phyloP scores from a whole-genome alignment of 1,140 invertebrate genomes.

The Melanaphis sacchari region DNA sequence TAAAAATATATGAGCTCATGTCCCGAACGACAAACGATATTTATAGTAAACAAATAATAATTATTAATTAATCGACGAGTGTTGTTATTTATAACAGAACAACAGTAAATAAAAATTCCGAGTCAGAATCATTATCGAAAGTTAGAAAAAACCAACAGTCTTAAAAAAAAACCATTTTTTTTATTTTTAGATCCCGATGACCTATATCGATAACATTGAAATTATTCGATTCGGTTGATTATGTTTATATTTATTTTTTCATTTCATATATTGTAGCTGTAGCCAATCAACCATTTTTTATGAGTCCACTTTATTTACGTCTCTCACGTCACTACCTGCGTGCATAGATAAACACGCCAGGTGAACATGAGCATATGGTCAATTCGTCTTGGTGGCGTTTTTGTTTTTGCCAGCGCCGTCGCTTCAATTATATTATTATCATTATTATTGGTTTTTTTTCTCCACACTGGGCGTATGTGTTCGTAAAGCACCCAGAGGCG shows the following conservation, averaged over 20 bases:
- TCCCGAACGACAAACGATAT: neutral
- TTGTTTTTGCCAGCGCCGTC: conserved; percentile 9
- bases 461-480: neutral
- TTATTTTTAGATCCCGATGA: conserved; percentile 1
- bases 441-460: neutral
- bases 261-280: neutral
- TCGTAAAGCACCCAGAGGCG: conserved; percentile 9
- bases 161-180: neutral
- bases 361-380: conserved; percentile 49
- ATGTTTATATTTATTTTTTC: conserved; percentile 9
- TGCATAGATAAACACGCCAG: conserved; percentile 41
- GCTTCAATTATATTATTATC: conserved; percentile 28
- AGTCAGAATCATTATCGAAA: neutral
- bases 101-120: neutral
- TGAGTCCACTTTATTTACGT: neutral
- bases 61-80: neutral
- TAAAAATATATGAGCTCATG: neutral
- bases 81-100: neutral
- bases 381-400: conserved; percentile 51
- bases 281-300: conserved; percentile 26
- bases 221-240: conserved; percentile 34
- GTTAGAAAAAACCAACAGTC: neutral
- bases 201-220: conserved; percentile 8
- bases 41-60: neutral
- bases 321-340: neutral